Conservation (phyloP, 2,113 vertebrate genomes). For the Callipepla squamata region DNA sequence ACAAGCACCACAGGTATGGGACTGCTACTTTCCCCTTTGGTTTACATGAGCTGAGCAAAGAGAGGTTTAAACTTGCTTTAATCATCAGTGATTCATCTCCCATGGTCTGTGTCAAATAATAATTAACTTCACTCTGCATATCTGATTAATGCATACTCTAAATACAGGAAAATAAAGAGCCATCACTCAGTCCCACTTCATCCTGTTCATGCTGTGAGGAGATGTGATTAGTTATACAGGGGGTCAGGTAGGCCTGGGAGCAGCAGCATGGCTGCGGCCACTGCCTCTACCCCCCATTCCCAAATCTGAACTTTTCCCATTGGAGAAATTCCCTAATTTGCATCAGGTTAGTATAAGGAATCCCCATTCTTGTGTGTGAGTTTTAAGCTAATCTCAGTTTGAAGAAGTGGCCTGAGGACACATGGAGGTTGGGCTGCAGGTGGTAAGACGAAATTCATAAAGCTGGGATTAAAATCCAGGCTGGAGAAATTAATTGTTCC, state of each 20-base stretch:
- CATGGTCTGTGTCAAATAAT: conserved; percentile 36
- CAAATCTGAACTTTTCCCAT: neutral
- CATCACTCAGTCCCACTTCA: neutral
- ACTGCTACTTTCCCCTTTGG: neutral
- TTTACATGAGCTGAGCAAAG: neutral
- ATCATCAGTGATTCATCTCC: conserved; percentile 52
- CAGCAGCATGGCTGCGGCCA: neutral
- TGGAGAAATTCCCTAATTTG: neutral
- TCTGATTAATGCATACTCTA: conserved; percentile 30
- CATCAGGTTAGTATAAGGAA: neutral
- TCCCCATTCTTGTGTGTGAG: neutral
- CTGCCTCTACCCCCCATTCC: neutral
- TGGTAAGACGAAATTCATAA: neutral
- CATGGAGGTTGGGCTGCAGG: neutral
- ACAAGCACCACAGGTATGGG: neutral
- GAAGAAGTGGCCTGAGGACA: neutral
- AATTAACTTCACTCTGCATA: conserved; percentile 46
- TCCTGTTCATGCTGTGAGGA: neutral
- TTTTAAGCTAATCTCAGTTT: neutral
- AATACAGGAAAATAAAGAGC: conserved; percentile 17
- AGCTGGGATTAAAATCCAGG: neutral
- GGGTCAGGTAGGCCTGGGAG: neutral
- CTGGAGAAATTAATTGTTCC: conserved; percentile 1
- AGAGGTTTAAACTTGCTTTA: conserved; percentile 24
- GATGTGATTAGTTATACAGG: neutral